These are phyloP conservation scores for Phoxinus dragarum DNA, from an alignment of 2,797 vertebrate species.

Conservation along the genomic window DNA sequence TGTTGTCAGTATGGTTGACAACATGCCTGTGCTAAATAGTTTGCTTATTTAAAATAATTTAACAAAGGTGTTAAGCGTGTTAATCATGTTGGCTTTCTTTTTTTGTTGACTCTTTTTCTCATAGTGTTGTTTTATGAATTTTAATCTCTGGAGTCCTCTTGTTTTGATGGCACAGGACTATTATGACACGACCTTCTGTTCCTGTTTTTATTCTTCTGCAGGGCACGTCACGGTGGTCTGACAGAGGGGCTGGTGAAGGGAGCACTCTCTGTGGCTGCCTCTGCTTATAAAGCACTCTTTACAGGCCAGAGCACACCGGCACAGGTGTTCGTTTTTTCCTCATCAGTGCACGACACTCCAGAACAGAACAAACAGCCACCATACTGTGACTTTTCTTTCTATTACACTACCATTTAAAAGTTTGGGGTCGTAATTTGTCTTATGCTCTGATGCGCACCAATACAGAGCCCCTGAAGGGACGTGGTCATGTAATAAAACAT, in stretches of 20 bases:
- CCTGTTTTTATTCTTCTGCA: conserved; percentile 56
- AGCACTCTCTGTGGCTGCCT: conserved; percentile 94
- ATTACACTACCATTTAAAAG: not conserved
- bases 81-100: not conserved
- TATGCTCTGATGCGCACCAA: not conserved
- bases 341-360: conserved; percentile 6
- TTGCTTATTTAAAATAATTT: no score
- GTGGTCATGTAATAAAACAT: not conserved
- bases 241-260: conserved; percentile 95
- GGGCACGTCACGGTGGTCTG: conserved; percentile 82
- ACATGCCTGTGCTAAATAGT: no score
- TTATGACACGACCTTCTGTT: conserved; percentile 28
- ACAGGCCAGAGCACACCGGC: conserved; percentile 87
- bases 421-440: not conserved
- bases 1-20: not conserved
- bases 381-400: not conserved
- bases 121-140: not conserved
- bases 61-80: not conserved
- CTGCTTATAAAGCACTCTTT: conserved; percentile 96
- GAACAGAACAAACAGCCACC: not conserved
- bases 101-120: not conserved
- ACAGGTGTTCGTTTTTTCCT: conserved; percentile 78
- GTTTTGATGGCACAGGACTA: not conserved
- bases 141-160: not conserved
- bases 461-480: not conserved